Percentiles rank a stretch among this genome's conserved stretches.
Evolutionary conservation across 2,797 vertebrate genomes (phyloP).

Genomic region (Enteromius argenteus): DNA sequence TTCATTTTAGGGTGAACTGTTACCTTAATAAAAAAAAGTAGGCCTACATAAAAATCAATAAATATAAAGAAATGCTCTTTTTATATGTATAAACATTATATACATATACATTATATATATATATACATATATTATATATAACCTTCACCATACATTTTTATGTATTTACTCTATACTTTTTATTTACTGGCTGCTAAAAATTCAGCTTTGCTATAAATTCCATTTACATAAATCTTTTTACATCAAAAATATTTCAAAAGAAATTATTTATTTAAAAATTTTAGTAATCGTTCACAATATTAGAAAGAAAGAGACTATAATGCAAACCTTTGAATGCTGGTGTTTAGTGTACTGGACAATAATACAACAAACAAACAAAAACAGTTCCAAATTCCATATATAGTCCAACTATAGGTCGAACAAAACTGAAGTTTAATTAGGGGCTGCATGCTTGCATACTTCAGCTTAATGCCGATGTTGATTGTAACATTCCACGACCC

Average conservation of each 20-base stretch:
- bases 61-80: background rate
- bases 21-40: background rate
- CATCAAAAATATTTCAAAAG: background rate
- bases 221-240: background rate
- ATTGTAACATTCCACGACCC: conserved; percentile 10
- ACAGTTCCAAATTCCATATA: background rate
- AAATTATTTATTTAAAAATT: background rate
- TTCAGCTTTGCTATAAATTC: background rate
- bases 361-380: background rate
- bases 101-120: no score
- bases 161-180: no score
- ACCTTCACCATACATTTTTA: no score
- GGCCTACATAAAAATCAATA: background rate
- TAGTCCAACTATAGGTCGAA: background rate
- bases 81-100: background rate
- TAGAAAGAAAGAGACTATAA: background rate
- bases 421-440: background rate
- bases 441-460: conserved; percentile 11
- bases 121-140: no score
- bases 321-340: background rate
- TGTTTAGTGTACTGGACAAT: background rate
- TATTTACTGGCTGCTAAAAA: background rate
- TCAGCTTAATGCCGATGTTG: conserved; percentile 6
- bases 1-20: background rate
- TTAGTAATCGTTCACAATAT: background rate